A percentile compares a stretch with the other conserved stretches of the same genome.
Conservation (phyloP, 2,113 vertebrate genomes). For the Eclectus roratus region DNA sequence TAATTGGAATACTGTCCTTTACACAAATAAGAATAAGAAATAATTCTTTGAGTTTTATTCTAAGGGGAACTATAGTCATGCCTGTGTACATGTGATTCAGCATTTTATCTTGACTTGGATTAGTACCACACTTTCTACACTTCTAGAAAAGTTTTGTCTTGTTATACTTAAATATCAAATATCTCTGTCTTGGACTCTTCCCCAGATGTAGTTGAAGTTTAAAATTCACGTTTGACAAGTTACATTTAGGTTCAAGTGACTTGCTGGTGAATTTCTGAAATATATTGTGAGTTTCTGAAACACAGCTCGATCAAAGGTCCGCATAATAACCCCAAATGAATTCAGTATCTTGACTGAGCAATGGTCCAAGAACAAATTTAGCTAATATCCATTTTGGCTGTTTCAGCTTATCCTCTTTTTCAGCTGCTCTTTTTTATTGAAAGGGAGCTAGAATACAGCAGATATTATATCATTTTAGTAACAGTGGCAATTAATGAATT, state of each 20-base stretch:
- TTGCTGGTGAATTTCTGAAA: slow-evolving; percentile 11
- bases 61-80: not conserved
- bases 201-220: not conserved
- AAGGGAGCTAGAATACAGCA: not conserved
- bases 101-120: not conserved
- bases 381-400: not conserved
- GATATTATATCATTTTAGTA: not conserved
- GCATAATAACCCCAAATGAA: not conserved
- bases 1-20: not conserved
- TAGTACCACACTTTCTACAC: not conserved
- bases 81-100: not conserved
- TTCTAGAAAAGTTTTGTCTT: not conserved
- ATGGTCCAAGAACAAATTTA: not conserved
- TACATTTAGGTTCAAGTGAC: not conserved
- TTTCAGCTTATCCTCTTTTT: not conserved
- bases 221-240: not conserved
- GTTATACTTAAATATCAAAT: not conserved
- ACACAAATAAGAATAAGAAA: not conserved
- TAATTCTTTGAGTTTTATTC: not conserved
- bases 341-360: not conserved
- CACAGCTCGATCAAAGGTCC: not conserved
- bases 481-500: not conserved
- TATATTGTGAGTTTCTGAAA: not conserved
- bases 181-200: not conserved
- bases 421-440: not conserved